These are phyloP conservation scores for Sitophilus oryzae DNA, from an alignment of 1,140 invertebrate species.

Conservation along the genomic window DNA sequence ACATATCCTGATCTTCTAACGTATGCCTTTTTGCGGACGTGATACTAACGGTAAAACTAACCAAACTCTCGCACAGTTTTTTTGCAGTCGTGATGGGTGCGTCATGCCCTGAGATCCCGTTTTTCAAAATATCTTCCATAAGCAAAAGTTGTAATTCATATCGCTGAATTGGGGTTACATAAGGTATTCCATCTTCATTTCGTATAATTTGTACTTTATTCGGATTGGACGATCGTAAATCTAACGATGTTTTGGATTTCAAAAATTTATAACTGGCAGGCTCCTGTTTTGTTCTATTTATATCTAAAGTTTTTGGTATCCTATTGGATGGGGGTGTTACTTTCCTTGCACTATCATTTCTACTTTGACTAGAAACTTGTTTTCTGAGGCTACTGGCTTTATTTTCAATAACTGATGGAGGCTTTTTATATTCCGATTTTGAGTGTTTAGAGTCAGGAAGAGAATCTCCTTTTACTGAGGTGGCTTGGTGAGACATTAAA, in stretches of 20 bases:
- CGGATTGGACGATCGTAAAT: conserved; percentile 42
- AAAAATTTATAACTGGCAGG: conserved; percentile 34
- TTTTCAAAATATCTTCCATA: conserved; percentile 72
- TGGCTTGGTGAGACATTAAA: conserved; percentile 7
- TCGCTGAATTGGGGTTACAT: conserved; percentile 72
- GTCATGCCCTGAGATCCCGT: conserved; percentile 63
- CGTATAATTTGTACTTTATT: conserved; percentile 38
- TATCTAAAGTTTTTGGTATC: conserved; percentile 15
- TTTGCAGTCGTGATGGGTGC: conserved; percentile 51
- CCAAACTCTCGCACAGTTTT: conserved; percentile 65
- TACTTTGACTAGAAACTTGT: conserved; percentile 4
- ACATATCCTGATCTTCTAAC: conserved; percentile 75
- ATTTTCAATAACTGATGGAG: conserved; percentile 19
- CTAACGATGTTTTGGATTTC: conserved; percentile 50
- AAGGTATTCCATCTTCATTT: conserved; percentile 55
- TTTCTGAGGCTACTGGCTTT: conserved; percentile 28
- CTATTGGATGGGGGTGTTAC: not conserved
- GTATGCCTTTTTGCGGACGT: conserved; percentile 73
- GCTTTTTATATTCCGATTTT: conserved; percentile 5
- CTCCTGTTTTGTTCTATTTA: conserved; percentile 19
- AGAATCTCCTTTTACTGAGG: conserved; percentile 36
- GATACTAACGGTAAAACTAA: conserved; percentile 72
- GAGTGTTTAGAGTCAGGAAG: conserved; percentile 24
- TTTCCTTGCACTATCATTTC: conserved; percentile 1
- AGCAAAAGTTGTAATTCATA: conserved; percentile 73